Percentiles rank a stretch among this genome's conserved stretches.
Evolutionary conservation across 2,113 vertebrate genomes (phyloP).

Genomic region (Uria aalge): DNA sequence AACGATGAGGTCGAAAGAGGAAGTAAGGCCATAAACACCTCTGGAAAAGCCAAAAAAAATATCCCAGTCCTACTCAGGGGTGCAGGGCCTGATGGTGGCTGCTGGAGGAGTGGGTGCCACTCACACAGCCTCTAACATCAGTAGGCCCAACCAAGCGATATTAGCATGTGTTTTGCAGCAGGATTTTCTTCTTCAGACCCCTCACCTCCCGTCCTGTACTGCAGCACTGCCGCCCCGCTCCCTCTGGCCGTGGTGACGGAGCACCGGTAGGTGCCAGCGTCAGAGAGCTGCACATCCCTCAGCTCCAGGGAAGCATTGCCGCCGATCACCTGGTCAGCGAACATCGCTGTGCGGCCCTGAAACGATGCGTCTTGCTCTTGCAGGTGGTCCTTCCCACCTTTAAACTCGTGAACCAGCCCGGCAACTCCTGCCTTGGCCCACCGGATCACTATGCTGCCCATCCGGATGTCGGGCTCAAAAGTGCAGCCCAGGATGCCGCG

Average conservation of each 20-base stretch:
- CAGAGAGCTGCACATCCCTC: slow-evolving; percentile 47
- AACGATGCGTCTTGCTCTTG: slow-evolving; percentile 40
- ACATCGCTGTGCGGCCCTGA: slow-evolving; percentile 50
- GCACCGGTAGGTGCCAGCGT: slow-evolving; percentile 69
- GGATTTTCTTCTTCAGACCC: background rate
- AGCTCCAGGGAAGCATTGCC: slow-evolving; percentile 73
- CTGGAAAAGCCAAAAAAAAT: background rate
- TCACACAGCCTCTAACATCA: background rate
- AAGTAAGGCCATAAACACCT: background rate
- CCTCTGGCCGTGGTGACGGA: slow-evolving; percentile 66
- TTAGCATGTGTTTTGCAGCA: background rate
- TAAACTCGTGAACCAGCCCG: slow-evolving; percentile 66
- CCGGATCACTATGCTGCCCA: slow-evolving; percentile 54
- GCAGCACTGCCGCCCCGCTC: slow-evolving; percentile 46
- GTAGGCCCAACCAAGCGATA: accelerated
- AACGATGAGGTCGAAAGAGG: background rate
- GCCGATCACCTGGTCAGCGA: slow-evolving; percentile 44
- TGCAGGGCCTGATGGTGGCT: background rate
- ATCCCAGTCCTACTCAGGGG: background rate
- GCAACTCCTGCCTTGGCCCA: slow-evolving; percentile 68
- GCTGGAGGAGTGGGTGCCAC: accelerated
- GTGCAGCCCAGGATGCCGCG: slow-evolving; percentile 61
- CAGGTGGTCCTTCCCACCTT: slow-evolving; percentile 57
- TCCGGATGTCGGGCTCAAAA: slow-evolving; percentile 45
- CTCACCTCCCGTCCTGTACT: slow-evolving; percentile 75